Evolutionary conservation across 2,888 invertebrate species (phyloP), one percentile per base, ranked within the genome.

Genomic region (Drosophila emarginata): DNA sequence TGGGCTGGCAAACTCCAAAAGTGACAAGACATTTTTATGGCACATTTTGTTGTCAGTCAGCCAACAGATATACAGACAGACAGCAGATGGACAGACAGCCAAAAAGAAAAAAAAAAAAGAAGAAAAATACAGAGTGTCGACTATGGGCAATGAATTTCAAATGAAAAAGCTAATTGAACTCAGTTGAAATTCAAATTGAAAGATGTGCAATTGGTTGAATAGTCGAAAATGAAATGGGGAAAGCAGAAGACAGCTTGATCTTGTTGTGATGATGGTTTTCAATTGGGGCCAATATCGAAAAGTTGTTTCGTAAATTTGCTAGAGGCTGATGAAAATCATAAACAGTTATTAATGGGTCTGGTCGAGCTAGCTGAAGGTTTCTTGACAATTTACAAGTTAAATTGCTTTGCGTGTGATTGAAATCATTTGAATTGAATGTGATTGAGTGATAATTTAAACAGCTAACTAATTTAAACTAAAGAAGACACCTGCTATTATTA

Each of bases 21-120:
- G 64, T 59, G 50, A 52, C 61, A 74, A 59, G 74, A 74, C 74
- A 74, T 57, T 67, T 72, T 72, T 74, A 72, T 72, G 72, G 57
- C 71, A 67, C 52, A 73, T 71, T 71, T 72, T 53, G 57, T 40
- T 53, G 68, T 58, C 67, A 15, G 57, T 52, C 26, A 21, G 23
- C 56, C 57, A 66, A 1, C n/a, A 53, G 32, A 36, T 32, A 18
- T 12, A 5, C 4, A 21, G 45, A 45, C 4, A 12, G 18, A 32
- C 58, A 53, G 52, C 36, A n/a, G 12, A 21, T 11, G n/a, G 36
- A n/a, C 11, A 21, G 4, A 18, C 18, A 45, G 4, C 9, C 32
- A 32, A 4, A 4, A n/a, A n/a, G n/a, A n/a, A n/a, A 4, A 11
- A 45, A 18, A 18, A n/a, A n/a, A n/a, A n/a, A n/a, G n/a, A n/a